phyloP scores from a whole-genome alignment of 2,113 vertebrate genomes.

The Crotalus horridus region DNA sequence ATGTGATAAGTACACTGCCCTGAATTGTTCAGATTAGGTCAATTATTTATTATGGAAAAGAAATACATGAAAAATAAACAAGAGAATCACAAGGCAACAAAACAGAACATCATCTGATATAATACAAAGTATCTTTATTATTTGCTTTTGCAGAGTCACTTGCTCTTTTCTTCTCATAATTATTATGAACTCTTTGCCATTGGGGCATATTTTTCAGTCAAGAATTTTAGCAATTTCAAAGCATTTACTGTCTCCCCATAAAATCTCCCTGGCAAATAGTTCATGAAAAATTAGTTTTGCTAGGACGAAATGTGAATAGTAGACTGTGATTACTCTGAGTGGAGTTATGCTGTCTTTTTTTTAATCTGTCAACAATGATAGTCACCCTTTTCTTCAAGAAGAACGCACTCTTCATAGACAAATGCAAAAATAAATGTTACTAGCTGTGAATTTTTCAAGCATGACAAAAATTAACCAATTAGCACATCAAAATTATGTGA shows the following conservation, averaged over 20 bases:
- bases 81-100: neutral
- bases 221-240: neutral
- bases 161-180: neutral
- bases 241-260: neutral
- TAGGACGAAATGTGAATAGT: neutral
- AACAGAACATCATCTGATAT: neutral
- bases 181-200: neutral
- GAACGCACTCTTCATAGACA: neutral
- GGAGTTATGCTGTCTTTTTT: neutral
- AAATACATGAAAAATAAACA: neutral
- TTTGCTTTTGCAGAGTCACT: neutral
- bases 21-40: neutral
- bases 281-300: neutral
- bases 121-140: neutral
- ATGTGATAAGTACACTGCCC: neutral
- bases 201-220: neutral
- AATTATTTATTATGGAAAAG: neutral
- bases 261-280: neutral
- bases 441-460: neutral
- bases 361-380: fast-evolving
- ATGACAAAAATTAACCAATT: neutral
- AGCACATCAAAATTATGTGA: neutral
- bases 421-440: neutral
- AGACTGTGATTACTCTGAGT: neutral
- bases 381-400: neutral